Conservation (phyloP, 2,797 vertebrate genomes). For the Coreius guichenoti region DNA sequence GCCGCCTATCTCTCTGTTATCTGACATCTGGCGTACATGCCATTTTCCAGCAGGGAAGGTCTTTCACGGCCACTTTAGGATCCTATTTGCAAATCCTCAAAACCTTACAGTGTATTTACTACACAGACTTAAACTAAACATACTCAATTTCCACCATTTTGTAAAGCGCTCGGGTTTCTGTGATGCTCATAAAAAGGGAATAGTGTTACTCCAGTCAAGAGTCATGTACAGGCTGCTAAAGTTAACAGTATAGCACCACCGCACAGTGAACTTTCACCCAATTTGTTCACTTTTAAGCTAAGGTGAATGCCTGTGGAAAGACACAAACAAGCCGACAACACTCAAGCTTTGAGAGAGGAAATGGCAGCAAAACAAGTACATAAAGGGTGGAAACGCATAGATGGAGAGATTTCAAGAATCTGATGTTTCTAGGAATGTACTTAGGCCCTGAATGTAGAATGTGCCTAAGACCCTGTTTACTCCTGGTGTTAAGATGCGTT, state of each 20-base stretch:
- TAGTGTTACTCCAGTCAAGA: background rate
- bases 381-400: background rate
- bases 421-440: background rate
- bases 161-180: background rate
- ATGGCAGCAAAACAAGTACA: background rate
- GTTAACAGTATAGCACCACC: slow-evolving; percentile 21
- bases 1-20: background rate
- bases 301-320: background rate
- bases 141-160: slow-evolving; percentile 31
- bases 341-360: background rate
- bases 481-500: no score
- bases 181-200: background rate
- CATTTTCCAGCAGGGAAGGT: background rate
- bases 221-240: background rate
- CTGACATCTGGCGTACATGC: background rate
- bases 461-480: background rate
- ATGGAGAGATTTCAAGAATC: background rate
- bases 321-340: background rate
- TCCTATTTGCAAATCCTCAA: background rate
- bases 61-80: background rate
- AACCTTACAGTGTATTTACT: background rate
- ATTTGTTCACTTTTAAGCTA: slow-evolving; percentile 26
- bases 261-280: slow-evolving; percentile 49
- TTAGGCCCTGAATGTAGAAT: background rate
- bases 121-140: background rate